These are phyloP conservation scores for Brachyistius frenatus DNA, from an alignment of 2,113 vertebrate genomes.

Conservation along the genomic window DNA sequence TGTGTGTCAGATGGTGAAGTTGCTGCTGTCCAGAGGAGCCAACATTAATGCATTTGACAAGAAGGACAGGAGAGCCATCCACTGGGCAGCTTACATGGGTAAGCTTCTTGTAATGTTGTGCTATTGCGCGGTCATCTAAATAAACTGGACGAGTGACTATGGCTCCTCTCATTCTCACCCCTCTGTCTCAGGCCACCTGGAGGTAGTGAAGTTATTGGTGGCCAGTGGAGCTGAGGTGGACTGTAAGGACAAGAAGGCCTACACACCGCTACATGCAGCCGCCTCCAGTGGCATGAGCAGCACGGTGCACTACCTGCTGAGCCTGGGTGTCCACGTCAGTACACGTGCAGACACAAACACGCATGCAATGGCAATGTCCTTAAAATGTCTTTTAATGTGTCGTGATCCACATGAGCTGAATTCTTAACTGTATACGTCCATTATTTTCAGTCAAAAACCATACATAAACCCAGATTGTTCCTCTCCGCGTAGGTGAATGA, in stretches of 20 bases:
- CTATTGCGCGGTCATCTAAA: neutral
- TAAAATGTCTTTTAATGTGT: neutral
- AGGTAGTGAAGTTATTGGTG: constrained; percentile 95
- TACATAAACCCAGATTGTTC: neutral
- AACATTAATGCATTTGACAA: constrained; percentile 99
- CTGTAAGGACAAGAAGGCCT: constrained; percentile 98
- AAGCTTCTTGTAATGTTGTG: constrained; percentile 46
- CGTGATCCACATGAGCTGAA: too few species aligned
- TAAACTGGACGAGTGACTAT: neutral
- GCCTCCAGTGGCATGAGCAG: constrained; percentile 97
- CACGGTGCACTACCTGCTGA: constrained; percentile 95
- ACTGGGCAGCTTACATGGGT: constrained; percentile 99
- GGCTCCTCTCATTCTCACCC: neutral
- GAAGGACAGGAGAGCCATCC: constrained; percentile 96
- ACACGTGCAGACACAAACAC: constrained; percentile 26
- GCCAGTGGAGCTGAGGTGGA: constrained; percentile 94
- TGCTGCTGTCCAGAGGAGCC: constrained; percentile 96
- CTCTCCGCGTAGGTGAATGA: constrained; percentile 89
- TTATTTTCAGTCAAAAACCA: neutral
- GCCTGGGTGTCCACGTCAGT: constrained; percentile 94
- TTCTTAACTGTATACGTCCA: neutral
- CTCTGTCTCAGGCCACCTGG: constrained; percentile 89
- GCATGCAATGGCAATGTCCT: neutral
- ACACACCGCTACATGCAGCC: constrained; percentile 95
- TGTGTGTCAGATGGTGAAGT: constrained; percentile 92